Conservation (phyloP, 2,113 vertebrate species). For the Chlorodrepanis virens region DNA sequence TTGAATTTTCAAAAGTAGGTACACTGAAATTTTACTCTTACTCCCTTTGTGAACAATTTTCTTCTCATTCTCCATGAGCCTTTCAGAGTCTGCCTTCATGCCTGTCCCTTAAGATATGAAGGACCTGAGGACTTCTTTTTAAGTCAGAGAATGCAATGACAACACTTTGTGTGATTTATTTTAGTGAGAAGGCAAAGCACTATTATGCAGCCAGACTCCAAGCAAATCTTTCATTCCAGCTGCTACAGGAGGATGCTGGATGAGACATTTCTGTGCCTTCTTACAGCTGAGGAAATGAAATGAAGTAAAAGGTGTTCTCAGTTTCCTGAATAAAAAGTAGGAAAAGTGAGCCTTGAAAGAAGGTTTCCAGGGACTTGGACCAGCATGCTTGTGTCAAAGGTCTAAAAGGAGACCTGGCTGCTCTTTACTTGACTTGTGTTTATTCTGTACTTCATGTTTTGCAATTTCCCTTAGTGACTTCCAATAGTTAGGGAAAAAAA, state of each 20-base stretch:
- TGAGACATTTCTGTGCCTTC: neutral
- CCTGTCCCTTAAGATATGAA: neutral
- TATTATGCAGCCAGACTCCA: neutral
- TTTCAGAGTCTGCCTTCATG: neutral
- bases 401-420: neutral
- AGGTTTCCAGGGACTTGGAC: neutral
- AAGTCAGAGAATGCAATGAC: neutral
- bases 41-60: neutral
- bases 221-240: neutral
- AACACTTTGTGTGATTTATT: conserved; percentile 14
- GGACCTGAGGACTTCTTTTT: neutral
- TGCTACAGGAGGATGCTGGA: neutral
- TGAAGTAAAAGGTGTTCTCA: neutral
- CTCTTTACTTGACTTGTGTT: neutral
- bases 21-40: neutral
- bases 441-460: neutral
- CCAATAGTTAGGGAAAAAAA: neutral
- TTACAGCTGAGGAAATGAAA: neutral
- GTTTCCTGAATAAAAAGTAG: neutral
- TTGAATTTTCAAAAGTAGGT: neutral
- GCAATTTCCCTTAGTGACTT: neutral
- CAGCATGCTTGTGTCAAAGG: neutral
- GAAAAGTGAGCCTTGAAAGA: neutral
- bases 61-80: neutral
- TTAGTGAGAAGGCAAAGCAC: conserved; percentile 5